phyloP scores from a whole-genome alignment of 2,888 invertebrate genomes.

The Mythimna albipuncta region DNA sequence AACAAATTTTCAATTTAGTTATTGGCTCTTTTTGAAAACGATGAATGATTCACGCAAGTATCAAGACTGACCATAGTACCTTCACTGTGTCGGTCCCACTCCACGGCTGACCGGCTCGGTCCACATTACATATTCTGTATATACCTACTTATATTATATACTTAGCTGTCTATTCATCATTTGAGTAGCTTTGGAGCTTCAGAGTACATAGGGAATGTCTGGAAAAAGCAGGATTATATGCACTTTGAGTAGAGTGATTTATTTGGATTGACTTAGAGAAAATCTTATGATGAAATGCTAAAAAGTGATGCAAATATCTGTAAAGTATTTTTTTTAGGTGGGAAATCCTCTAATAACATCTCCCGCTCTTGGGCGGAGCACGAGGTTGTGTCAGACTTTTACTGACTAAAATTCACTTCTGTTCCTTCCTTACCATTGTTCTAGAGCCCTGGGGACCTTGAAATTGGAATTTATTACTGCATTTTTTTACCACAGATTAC shows the following conservation, averaged over 20 bases:
- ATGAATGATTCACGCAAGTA: constrained; percentile 42
- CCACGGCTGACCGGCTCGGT: constrained; percentile 61
- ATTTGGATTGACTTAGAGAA: neutral
- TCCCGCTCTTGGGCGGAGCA: too few relatives aligned
- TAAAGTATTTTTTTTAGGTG: too few relatives aligned
- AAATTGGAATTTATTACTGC: too few relatives aligned
- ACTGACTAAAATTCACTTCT: too few relatives aligned
- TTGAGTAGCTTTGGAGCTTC: constrained; percentile 13
- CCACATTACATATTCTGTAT: constrained; percentile 48
- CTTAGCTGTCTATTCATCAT: constrained; percentile 60
- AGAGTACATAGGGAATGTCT: neutral
- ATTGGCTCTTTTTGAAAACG: neutral
- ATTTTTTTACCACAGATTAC: too few relatives aligned
- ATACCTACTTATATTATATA: constrained; percentile 54
- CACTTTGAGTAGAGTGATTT: neutral
- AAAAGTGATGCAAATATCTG: neutral
- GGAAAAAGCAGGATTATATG: neutral
- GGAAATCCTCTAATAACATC: too few relatives aligned
- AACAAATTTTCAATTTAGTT: too few relatives aligned
- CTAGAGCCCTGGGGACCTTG: too few relatives aligned
- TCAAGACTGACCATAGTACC: constrained; percentile 50
- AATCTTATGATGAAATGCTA: neutral
- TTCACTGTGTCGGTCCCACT: constrained; percentile 57
- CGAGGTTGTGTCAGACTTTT: too few relatives aligned
- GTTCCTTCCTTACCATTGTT: too few relatives aligned